phyloP scores from a whole-genome alignment of 2,888 invertebrate species.

The Dimorphilus gyrociliatus region DNA sequence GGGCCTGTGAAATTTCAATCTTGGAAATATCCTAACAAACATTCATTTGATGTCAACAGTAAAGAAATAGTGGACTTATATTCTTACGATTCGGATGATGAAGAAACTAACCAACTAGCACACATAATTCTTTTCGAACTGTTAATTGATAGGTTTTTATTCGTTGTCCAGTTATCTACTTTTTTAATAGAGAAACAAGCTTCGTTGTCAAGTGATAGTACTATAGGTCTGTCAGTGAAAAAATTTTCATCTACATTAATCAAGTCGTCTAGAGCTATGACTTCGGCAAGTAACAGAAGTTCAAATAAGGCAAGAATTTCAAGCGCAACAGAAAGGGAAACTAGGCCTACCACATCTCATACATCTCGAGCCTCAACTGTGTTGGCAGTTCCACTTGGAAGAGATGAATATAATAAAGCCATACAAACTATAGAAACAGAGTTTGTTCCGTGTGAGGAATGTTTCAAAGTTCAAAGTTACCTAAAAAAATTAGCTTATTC shows the following conservation, averaged over 20 bases:
- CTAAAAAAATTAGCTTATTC: conserved; percentile 24
- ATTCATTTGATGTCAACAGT: conserved; percentile 27
- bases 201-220: too few species aligned
- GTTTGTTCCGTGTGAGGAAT: conserved; percentile 35
- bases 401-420: conserved; percentile 28
- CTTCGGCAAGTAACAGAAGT: too few species aligned
- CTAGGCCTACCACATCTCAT: too few species aligned
- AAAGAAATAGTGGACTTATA: conserved; percentile 30
- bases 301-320: too few species aligned
- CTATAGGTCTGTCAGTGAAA: too few species aligned
- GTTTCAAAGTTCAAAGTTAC: conserved; percentile 28
- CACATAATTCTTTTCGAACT: conserved; percentile 36
- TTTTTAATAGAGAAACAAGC: too few species aligned
- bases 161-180: too few species aligned
- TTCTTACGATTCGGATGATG: conserved; percentile 19
- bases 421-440: conserved; percentile 36
- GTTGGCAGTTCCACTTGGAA: too few species aligned
- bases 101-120: conserved; percentile 30
- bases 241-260: too few species aligned
- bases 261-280: too few species aligned
- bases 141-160: conserved; percentile 38
- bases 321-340: too few species aligned
- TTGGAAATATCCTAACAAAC: conserved; percentile 38
- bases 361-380: too few species aligned
- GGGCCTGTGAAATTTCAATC: conserved; percentile 29